Percentiles rank a stretch among this genome's conserved stretches.
Evolutionary conservation across 2,888 invertebrate species (phyloP).

Genomic region (Diogma glabrata): DNA sequence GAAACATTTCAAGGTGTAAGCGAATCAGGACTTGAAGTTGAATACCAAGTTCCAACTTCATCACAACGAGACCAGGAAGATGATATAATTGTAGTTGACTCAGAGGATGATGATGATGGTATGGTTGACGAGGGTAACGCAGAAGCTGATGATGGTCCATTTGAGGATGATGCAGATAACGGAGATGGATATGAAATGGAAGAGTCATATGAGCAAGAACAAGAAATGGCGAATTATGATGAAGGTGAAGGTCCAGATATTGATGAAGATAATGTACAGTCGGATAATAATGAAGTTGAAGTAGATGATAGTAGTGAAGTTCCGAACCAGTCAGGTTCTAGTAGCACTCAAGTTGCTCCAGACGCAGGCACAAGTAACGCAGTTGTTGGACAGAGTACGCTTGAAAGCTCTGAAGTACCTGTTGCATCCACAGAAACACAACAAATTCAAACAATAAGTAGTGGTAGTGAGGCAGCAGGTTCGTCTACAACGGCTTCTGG

Average conservation of each 20-base stretch:
- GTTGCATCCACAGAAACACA: conserved; percentile 31
- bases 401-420: conserved; percentile 18
- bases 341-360: conserved; percentile 37
- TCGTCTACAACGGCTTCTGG: conserved; percentile 19
- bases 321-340: conserved; percentile 44
- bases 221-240: conserved; percentile 41
- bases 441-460: conserved; percentile 64
- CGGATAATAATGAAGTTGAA: conserved; percentile 50
- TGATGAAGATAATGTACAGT: conserved; percentile 42
- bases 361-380: conserved; percentile 24
- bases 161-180: conserved; percentile 42
- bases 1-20: conserved; percentile 40
- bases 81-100: conserved; percentile 68
- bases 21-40: conserved; percentile 50
- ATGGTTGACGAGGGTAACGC: conserved; percentile 43
- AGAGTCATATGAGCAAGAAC: conserved; percentile 36
- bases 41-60: conserved; percentile 75
- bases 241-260: conserved; percentile 41
- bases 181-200: conserved; percentile 46
- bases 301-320: conserved; percentile 54
- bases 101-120: conserved; percentile 52
- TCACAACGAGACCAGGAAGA: conserved; percentile 80
- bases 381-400: conserved; percentile 26
- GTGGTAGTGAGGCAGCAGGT: conserved; percentile 48
- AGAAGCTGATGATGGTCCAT: conserved; percentile 41